Percentiles rank a stretch among this genome's conserved stretches.
Evolutionary conservation across 2,888 invertebrate species (phyloP).

Genomic region (Drosophila anomelani): DNA sequence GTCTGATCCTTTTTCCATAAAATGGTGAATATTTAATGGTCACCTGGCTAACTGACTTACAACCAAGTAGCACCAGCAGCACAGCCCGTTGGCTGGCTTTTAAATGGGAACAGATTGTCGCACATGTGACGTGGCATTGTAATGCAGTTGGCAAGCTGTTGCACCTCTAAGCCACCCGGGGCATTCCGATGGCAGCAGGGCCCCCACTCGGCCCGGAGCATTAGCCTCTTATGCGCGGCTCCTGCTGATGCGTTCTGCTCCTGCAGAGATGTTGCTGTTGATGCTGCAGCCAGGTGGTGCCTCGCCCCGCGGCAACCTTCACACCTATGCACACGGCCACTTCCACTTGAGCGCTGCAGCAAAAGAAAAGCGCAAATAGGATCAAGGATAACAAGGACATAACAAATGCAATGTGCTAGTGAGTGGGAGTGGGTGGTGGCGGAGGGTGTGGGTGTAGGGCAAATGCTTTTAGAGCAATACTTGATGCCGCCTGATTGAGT

Average conservation of each 20-base stretch:
- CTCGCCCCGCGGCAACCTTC: conserved; percentile 53
- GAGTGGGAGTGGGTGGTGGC: background rate
- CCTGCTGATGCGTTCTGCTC: conserved; percentile 12
- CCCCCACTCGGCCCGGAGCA: conserved; percentile 41
- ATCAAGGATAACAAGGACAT: conserved; percentile 58
- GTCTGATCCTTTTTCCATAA: background rate
- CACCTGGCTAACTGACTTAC: conserved; percentile 9
- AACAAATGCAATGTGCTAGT: conserved; percentile 15
- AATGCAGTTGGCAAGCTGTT: conserved; percentile 60
- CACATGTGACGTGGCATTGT: conserved; percentile 12
- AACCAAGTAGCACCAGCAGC: conserved; percentile 2
- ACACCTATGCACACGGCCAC: conserved; percentile 59
- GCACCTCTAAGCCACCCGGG: conserved; percentile 43
- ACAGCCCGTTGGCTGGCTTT: conserved; percentile 3
- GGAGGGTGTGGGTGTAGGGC: background rate
- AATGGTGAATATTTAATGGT: conserved; percentile 6
- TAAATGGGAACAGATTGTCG: conserved; percentile 46
- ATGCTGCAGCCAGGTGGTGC: conserved; percentile 25
- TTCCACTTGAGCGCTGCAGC: conserved; percentile 55
- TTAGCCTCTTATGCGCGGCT: conserved; percentile 44
- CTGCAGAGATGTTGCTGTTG: conserved; percentile 18
- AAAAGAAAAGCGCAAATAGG: conserved; percentile 58
- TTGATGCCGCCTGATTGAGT: conserved; percentile 46
- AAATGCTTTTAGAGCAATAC: conserved; percentile 49
- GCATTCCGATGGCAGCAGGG: conserved; percentile 14